phyloP scores from a whole-genome alignment of 2,113 vertebrate species.

The Tautogolabrus adspersus region DNA sequence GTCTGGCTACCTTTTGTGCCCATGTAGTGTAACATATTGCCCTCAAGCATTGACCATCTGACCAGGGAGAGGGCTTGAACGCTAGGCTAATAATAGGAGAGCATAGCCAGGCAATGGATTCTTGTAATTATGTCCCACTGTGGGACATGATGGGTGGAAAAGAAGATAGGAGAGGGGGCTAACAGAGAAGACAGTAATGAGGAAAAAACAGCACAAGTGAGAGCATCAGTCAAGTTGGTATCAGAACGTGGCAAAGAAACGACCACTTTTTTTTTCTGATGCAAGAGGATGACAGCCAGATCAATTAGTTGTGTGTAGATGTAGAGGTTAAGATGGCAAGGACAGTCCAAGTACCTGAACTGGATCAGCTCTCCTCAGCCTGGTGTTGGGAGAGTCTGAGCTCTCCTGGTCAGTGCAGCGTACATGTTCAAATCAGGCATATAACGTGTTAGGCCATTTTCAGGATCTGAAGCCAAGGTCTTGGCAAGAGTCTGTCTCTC shows the following conservation, averaged over 20 bases:
- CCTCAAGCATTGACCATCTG: constrained; percentile 87
- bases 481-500: constrained; percentile 76
- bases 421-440: constrained; percentile 70
- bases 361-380: constrained; percentile 52
- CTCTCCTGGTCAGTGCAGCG: constrained; percentile 63
- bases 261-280: constrained; percentile 47
- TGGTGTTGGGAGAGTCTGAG: constrained; percentile 63
- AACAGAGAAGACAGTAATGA: constrained; percentile 38
- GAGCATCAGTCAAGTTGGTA: constrained; percentile 19
- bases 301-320: constrained; percentile 45
- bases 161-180: constrained; percentile 47
- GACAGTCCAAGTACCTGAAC: constrained; percentile 63
- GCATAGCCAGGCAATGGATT: constrained; percentile 75
- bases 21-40: constrained; percentile 85
- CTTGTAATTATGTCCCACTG: constrained; percentile 82
- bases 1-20: constrained; percentile 85
- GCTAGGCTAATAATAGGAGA: constrained; percentile 82
- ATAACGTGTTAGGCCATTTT: constrained; percentile 68
- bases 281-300: constrained; percentile 51
- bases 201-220: constrained; percentile 5
- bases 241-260: constrained; percentile 20
- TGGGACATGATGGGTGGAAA: constrained; percentile 79
- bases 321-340: constrained; percentile 61
- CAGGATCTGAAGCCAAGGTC: constrained; percentile 78
- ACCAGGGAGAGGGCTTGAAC: constrained; percentile 81